Base-by-base conservation (phyloP, 1,140 invertebrate species). In the Sycophila sp. region DNA sequence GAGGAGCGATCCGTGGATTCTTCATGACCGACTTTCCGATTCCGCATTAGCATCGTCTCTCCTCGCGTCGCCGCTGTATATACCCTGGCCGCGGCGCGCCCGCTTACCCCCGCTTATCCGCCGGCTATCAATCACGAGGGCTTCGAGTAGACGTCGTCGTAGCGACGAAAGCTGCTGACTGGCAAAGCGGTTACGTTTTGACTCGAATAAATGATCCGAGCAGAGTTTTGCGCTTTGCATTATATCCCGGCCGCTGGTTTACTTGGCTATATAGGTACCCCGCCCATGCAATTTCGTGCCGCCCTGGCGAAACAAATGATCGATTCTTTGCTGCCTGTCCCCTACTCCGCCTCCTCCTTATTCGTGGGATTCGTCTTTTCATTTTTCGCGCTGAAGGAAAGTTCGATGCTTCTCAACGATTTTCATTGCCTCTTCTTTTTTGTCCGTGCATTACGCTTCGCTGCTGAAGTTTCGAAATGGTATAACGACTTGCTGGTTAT, bases 121-220 rank as follows among this genome's bases (percentile, higher is more conserved):
- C 6, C 4, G 19, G 55, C 34, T 11, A 58, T 58, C 55, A 60
- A 60, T 60, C 58, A 60, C 30, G 22, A 24, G 4, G 55, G 34
- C 10, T 24, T 38, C 19, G 6, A 24, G 59, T 73, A 40, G 49
- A 32, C 62, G 22, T 32, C 40, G 64, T n/a, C n/a, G n/a, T n/a
- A n/a, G n/a, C n/a, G n/a, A n/a, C n/a, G 58, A 73, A 58, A 65
- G 11, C 58, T 34, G 63, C 47, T 71, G 72, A 71, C 69, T 62
- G 53, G 63, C 63, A 24, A 30, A 51, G 32, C 69, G 62, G 69
- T 73, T 73, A 71, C 64, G 45, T 59, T 71, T 53, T 73, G 69
- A 73, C 69, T 73, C 55, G 38, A 66, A 73, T 71, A 73, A 73
- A 73, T 73, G 63, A 70, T 11, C 42, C 2, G 6, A 32, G n/a